These are phyloP conservation scores for Hylomyscus alleni DNA, from an alignment of 2,797 vertebrate species.

Conservation along the genomic window DNA sequence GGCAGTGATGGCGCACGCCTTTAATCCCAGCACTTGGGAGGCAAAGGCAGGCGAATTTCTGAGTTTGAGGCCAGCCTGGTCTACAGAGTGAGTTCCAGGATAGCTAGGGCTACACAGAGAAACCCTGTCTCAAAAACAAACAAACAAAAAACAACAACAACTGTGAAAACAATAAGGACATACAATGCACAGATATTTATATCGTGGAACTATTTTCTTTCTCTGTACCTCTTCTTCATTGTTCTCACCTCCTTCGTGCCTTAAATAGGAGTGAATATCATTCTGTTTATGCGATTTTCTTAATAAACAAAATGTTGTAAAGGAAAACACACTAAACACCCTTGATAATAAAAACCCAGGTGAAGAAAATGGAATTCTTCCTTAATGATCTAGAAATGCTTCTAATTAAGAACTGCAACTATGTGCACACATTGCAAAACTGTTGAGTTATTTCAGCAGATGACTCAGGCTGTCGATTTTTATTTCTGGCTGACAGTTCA, in stretches of 20 bases:
- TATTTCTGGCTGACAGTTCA: slow-evolving; percentile 11
- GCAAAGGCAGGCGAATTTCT: too few relatives aligned
- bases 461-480: background rate
- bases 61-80: too few relatives aligned
- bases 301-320: background rate
- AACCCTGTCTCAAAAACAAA: too few relatives aligned
- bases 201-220: background rate
- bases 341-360: slow-evolving; percentile 27
- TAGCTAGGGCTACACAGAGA: too few relatives aligned
- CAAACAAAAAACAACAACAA: too few relatives aligned
- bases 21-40: too few relatives aligned
- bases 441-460: slow-evolving; percentile 34
- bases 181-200: background rate
- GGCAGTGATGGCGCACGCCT: too few relatives aligned
- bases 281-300: background rate
- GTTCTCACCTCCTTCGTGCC: background rate
- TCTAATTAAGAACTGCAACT: slow-evolving; percentile 49
- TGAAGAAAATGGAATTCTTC: slow-evolving; percentile 55
- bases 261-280: background rate
- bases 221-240: background rate
- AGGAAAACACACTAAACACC: slow-evolving; percentile 14
- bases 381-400: slow-evolving; percentile 28
- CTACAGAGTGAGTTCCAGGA: too few relatives aligned
- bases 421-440: background rate
- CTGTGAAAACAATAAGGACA: background rate